A percentile compares a stretch with the other conserved stretches of the same genome.
Evolutionary conservation across 2,113 vertebrate genomes (phyloP).

Genomic region (Tachycineta bicolor): DNA sequence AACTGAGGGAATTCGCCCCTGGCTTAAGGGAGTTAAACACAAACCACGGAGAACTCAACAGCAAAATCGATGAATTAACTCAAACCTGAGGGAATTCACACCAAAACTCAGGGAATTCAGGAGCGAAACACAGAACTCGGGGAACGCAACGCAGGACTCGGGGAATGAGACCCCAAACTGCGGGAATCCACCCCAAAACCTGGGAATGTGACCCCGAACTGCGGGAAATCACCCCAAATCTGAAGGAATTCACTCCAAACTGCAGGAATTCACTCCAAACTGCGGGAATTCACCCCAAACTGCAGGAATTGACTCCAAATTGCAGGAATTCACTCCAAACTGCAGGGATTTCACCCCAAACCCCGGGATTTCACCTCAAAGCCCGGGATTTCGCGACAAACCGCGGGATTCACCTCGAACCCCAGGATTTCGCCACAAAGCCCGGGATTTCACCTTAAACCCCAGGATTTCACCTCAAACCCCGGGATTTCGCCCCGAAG

Average conservation of each 20-base stretch:
- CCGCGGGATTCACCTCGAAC: too few species aligned
- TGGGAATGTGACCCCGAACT: too few species aligned
- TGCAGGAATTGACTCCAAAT: not conserved
- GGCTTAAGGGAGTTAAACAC: not conserved
- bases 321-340: not conserved
- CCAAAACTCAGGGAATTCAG: too few species aligned
- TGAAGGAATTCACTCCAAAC: not conserved
- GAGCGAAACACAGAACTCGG: too few species aligned
- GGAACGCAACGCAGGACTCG: too few species aligned
- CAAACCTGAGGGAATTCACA: too few species aligned
- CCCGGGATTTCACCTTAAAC: fast-evolving
- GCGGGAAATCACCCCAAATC: too few species aligned
- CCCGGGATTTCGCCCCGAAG: fast-evolving
- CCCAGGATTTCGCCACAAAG: not conserved
- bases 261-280: not conserved
- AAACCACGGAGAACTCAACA: not conserved
- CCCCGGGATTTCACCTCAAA: too few species aligned
- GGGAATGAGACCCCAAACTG: too few species aligned
- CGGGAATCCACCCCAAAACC: too few species aligned
- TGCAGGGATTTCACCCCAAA: too few species aligned
- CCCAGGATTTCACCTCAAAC: fast-evolving
- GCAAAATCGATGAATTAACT: not conserved
- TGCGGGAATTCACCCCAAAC: not conserved
- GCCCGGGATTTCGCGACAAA: too few species aligned
- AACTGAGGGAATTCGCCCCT: not conserved